Conservation (phyloP, 1,140 invertebrate genomes). For the Aphis craccivora region DNA sequence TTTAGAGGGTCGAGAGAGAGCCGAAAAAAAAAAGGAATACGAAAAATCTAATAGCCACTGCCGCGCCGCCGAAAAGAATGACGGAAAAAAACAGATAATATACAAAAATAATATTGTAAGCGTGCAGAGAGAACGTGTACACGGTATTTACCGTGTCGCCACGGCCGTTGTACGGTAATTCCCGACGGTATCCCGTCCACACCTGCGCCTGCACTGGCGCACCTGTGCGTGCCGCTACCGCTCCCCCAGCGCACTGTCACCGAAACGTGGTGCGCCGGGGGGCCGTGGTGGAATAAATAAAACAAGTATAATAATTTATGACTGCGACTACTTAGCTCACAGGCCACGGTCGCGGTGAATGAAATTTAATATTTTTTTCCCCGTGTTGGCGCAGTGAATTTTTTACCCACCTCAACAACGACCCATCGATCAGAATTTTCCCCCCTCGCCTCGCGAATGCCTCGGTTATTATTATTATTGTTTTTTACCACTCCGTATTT, state of each 20-base stretch:
- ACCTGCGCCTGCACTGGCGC: conserved; percentile 54
- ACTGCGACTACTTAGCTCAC: background rate
- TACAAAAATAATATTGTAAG: conserved; percentile 11
- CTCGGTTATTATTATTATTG: background rate
- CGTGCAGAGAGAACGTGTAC: background rate
- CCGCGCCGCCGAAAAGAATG: conserved; percentile 22
- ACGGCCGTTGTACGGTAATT: conserved; percentile 43
- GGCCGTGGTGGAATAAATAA: background rate
- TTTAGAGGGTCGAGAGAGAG: background rate
- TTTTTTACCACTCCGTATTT: conserved; percentile 20
- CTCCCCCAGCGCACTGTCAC: background rate
- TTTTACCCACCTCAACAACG: conserved; percentile 20
- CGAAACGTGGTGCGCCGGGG: background rate
- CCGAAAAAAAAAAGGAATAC: conserved; percentile 37
- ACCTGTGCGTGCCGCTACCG: conserved; percentile 21
- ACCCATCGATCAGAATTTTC: conserved; percentile 40
- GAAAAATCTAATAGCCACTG: conserved; percentile 26
- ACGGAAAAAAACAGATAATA: conserved; percentile 1
- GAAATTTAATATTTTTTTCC: conserved; percentile 48
- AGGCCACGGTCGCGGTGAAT: conserved; percentile 38
- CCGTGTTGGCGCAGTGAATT: conserved; percentile 43
- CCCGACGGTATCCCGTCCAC: conserved; percentile 31
- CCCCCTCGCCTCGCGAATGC: conserved; percentile 4
- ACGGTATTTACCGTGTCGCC: conserved; percentile 49
- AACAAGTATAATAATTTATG: conserved; percentile 25